Evolutionary conservation across 2,113 vertebrate species (phyloP), one percentile per base, ranked within the genome.

Genomic region (Notechis scutatus): DNA sequence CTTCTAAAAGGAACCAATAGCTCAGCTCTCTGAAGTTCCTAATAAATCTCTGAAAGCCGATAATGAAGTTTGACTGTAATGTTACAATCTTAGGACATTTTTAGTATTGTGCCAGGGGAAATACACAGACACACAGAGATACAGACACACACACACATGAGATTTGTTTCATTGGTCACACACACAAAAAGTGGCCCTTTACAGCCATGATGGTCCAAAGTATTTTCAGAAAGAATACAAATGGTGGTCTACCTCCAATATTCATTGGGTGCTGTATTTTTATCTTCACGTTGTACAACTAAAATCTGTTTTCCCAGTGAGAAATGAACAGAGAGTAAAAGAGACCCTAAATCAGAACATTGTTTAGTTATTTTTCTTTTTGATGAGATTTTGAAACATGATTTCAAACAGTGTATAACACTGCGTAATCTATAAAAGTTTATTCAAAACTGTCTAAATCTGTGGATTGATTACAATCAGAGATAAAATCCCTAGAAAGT

Each of bases 41-140:
- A 91, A 87, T 96, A 96, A 96, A 92, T 92, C 92, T 92, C 93
- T 89, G 93, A 96, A 94, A 95, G 74, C 93, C 87, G 94, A 94
- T 95, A 95, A 97, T 94, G 92, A 95, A 94, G 89, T 94, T 95
- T 97, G 96, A 97, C 96, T 95, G 94, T 94, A 92, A 1, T 90
- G 95, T 95, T 95, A 95, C 95, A 96, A 95, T 94, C 94, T 95
- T 96, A 96, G 91, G 93, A 57, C 91, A 92, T 88, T 42, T 85
- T 26, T 95, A 94, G 91, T 95, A 92, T 94, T 81, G 21, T 0
- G 74, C 95, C 96, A 96, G 2, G 91, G 93, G 0, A 86, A 93
- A 93, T 93, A 3, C 47, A 64, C 26, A 64, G 10, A 64, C 11
- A 2, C 45, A 54, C 3, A 34, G 47, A 50, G 47, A 50, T 50